Evolutionary conservation across 1,140 invertebrate genomes (phyloP), one percentile per base, ranked within the genome.

Genomic region (Drosophila setifemur): DNA sequence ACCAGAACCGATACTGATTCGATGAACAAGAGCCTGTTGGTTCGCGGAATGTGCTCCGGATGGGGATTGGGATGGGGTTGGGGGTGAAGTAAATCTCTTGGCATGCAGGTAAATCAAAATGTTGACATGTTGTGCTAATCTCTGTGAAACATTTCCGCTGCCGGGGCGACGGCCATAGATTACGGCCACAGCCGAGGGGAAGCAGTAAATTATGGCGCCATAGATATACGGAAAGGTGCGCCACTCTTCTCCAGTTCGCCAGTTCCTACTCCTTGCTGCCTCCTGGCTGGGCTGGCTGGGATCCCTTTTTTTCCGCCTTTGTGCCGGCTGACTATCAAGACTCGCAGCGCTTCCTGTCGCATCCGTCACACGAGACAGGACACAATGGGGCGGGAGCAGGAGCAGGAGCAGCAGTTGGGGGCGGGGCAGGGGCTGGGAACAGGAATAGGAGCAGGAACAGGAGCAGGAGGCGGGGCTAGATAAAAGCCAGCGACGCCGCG

Each of bases 131-230:
- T 77, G 57, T 64, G 78, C 79, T 83, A 83, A 83, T 83, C 78
- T 83, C 79, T 83, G 69, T 78, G 78, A 83, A 83, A 73, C 81
- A 83, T 83, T 83, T 82, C 78, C 78, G 73, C 21, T 57, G 54
- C 54, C 33, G 35, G 23, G 49, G 50, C 23, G 14, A 11, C 26
- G 25, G 19, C 31, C 69, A 58, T 78, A 78, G 74, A 69, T 79
- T 79, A 69, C 69, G 2, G 26, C 49, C 11, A 14, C 68, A 18
- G 23, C 6, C 16, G 18, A 40, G 25, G 25, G 68, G 78, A 83
- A 82, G 33, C 45, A 60, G 57, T 83, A 83, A 83, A 83, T 83
- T 78, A 83, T 83, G 69, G 47, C 33, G 42, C 44, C 42, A 72
- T 31, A 54, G 35, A 73, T 52, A 45, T 26, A 79, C 55, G 45